phyloP scores from a whole-genome alignment of 2,797 vertebrate species.

The Euphonia xanthogaster region DNA sequence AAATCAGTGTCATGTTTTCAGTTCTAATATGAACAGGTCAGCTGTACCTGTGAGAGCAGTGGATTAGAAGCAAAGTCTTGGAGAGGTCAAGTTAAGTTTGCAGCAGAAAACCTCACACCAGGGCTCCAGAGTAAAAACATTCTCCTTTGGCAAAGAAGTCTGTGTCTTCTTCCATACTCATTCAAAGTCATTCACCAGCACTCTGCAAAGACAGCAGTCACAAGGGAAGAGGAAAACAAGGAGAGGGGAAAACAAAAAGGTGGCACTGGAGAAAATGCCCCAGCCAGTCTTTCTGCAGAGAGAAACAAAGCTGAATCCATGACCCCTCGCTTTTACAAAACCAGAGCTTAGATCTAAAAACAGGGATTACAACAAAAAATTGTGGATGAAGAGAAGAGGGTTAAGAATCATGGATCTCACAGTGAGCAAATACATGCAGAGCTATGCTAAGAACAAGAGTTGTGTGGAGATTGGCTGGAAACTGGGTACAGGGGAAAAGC shows the following conservation, averaged over 20 bases:
- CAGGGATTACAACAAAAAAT: neutral
- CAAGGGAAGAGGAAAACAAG: neutral
- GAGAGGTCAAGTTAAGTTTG: neutral
- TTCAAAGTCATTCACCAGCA: neutral
- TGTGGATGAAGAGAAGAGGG: neutral
- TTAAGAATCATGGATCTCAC: neutral
- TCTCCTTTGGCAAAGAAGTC: neutral
- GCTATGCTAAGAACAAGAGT: neutral
- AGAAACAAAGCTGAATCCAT: neutral
- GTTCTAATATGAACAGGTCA: neutral
- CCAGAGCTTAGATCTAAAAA: neutral
- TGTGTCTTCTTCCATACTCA: neutral
- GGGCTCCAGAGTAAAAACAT: neutral
- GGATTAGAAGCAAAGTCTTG: neutral
- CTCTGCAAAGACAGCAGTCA: neutral
- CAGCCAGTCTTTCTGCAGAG: neutral
- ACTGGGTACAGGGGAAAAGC: neutral
- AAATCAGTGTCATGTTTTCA: neutral
- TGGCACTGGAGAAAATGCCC: neutral
- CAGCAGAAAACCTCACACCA: neutral
- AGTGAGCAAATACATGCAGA: accelerated
- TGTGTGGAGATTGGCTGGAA: neutral
- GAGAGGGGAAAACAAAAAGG: neutral
- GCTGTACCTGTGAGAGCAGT: neutral
- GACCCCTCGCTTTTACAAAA: neutral